Evolutionary conservation across 2,113 vertebrate species (phyloP), one percentile per base, ranked within the genome.

Genomic region (Salvelinus namaycush): DNA sequence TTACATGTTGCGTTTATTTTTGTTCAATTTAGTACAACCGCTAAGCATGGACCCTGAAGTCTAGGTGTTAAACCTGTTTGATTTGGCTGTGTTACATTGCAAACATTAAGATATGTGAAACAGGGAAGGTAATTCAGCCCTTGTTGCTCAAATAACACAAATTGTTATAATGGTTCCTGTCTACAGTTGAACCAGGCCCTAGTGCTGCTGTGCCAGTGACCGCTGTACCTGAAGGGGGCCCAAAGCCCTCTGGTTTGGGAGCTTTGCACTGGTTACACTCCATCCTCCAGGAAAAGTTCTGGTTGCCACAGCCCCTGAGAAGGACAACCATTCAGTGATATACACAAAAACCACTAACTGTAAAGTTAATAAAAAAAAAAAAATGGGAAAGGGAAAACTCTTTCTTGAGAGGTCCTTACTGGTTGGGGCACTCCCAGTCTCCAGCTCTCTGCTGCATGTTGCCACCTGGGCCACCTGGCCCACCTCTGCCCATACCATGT

Each of bases 191-290:
- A 62, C 59, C 5, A 62, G 59, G 59, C n/a, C 16, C 51, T 54
- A n/a, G 7, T 62, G 59, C 20, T 22, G 9, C 59, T 22, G n/a
- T 22, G 59, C 51, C 16, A 16, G 12, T 20, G 66, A n/a, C 14
- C 18, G 20, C 48, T 26, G 54, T 94, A 96, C 95, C 97, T 74
- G 95, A 96, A 57, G 97, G 96, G 0, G 96, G 96, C 13, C 96
- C 95, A 13, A 98, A 92, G 34, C 96, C 97, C 75, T 99, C 98
- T 0, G 97, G 97, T 87, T 97, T 99, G 0, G 97, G 97, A 22
- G 98, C 97, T 92, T 99, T 99, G 93, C 98, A 99, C 89, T 99
- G 97, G 92, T 99, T 99, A 84, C 98, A 99, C 82, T 99, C 98
- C 29, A 96, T 98, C 88, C 98, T 94, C 98, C 98, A 99, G 65